phyloP scores from a whole-genome alignment of 2,797 vertebrate species.

The Hyperoplus lanceolatus region DNA sequence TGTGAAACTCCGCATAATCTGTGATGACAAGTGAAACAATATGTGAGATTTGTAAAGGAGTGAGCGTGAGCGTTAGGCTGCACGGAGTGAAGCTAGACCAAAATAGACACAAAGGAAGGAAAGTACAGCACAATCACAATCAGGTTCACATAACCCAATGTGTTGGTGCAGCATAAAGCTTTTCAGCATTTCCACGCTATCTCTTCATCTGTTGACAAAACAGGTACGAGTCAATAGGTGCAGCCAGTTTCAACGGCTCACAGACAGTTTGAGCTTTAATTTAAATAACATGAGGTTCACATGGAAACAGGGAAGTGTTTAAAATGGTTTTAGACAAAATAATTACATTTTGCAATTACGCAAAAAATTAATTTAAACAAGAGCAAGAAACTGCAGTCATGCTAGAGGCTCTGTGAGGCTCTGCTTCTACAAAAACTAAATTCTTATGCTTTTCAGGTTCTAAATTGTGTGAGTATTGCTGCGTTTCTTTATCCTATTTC shows the following conservation, averaged over 20 bases:
- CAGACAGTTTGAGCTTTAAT: conserved; percentile 32
- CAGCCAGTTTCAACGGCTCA: neutral
- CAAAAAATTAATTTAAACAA: neutral
- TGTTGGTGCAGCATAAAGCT: conserved; percentile 45
- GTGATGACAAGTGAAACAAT: conserved; percentile 78
- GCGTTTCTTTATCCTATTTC: neutral
- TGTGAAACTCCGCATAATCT: conserved; percentile 62
- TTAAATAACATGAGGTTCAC: neutral
- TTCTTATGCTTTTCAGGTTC: neutral
- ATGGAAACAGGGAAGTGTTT: neutral
- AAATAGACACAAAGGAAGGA: conserved; percentile 81
- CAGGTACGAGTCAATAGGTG: conserved; percentile 40
- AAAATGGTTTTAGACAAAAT: neutral
- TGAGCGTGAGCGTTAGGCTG: conserved; percentile 40
- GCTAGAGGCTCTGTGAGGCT: neutral
- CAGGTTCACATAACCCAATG: conserved; percentile 38
- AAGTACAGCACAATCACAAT: conserved; percentile 67
- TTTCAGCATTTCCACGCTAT: conserved; percentile 37
- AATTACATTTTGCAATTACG: neutral
- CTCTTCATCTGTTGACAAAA: conserved; percentile 40
- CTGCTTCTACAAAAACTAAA: neutral
- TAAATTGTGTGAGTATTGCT: too few relatives aligned
- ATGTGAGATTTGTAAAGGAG: conserved; percentile 52
- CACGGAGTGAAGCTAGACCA: conserved; percentile 46
- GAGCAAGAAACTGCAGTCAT: neutral